Conservation (phyloP, 2,113 vertebrate species). For the Tamias sibiricus region DNA sequence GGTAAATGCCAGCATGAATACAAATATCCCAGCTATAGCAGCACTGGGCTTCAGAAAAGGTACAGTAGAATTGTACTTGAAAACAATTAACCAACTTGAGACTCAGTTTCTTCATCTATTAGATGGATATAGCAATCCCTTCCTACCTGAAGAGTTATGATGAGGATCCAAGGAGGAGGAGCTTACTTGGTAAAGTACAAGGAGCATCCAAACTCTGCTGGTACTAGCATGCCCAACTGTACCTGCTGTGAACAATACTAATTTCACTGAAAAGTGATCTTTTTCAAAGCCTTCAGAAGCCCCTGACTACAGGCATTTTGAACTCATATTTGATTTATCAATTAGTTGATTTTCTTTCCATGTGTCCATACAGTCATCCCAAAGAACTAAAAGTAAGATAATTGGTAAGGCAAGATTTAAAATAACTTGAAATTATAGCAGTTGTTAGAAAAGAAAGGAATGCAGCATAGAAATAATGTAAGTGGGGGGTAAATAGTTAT, state of each 20-base stretch:
- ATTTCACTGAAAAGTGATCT: not conserved
- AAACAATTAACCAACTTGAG: not conserved
- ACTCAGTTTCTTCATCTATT: not conserved
- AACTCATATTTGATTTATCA: not conserved
- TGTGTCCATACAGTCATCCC: not conserved
- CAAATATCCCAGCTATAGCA: not conserved
- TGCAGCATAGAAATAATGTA: not conserved
- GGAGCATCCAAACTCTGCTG: not conserved
- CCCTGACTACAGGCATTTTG: not conserved
- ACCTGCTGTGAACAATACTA: not conserved
- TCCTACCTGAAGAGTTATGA: not conserved
- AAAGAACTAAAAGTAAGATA: slow-evolving; percentile 7
- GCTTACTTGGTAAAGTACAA: not conserved
- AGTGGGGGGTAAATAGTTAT: not conserved
- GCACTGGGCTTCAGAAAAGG: not conserved
- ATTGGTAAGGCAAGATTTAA: not conserved
- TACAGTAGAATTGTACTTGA: not conserved
- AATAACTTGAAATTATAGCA: not conserved
- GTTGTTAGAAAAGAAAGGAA: not conserved
- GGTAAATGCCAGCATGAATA: not conserved
- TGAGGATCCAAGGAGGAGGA: not conserved
- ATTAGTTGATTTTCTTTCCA: not conserved
- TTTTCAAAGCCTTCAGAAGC: not conserved
- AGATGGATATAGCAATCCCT: not conserved
- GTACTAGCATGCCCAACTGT: accelerated